Base-by-base conservation (phyloP, 2,113 vertebrate species). In the Onychostoma macrolepis region DNA sequence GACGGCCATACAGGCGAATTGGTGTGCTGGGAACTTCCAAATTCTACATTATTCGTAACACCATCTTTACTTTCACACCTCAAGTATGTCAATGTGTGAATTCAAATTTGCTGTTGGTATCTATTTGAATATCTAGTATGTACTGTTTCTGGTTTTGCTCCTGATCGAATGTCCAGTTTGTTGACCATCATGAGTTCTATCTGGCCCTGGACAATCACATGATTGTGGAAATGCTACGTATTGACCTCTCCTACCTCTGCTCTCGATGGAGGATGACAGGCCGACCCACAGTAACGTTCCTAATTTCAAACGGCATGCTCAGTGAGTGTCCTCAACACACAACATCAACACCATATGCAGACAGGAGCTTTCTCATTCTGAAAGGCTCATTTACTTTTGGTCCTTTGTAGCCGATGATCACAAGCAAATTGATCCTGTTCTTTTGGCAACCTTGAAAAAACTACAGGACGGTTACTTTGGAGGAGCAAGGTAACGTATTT, bases 131-230 rank as follows among this genome's bases (percentile, higher is more conserved):
- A n/a, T n/a, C n/a, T n/a, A n/a, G n/a, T n/a, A 65, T 26, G 4
- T 3, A 38, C 4, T 80, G 19, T 26, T 24, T 1, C 9, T 76
- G 19, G 28, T 38, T 80, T 65, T 36, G 19, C 1, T 38, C 26
- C 13, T 80, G 36, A 24, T 45, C 21, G 5, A 61, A 36, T 15
- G 83, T 50, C 0, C 88, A 99, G 98, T 99, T 99, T 92, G 94
- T 99, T 85, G 98, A 99, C 90, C 97, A 98, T 88, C 97, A 99
- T 92, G 97, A 99, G 91, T 99, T 99, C 91, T 99, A 99, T 92
- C 50, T 99, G 91, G 96, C 98, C 6, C 90, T 99, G 9, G 98
- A 99, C 94, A 99, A 97, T 92, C 96, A 96, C 85, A 99, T 99
- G 97, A 99, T 99, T 21, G 97, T 99, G 84, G 98, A 99, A 93